These are phyloP conservation scores for Frankliniella fusca DNA, from an alignment of 2,888 invertebrate species.

Conservation along the genomic window DNA sequence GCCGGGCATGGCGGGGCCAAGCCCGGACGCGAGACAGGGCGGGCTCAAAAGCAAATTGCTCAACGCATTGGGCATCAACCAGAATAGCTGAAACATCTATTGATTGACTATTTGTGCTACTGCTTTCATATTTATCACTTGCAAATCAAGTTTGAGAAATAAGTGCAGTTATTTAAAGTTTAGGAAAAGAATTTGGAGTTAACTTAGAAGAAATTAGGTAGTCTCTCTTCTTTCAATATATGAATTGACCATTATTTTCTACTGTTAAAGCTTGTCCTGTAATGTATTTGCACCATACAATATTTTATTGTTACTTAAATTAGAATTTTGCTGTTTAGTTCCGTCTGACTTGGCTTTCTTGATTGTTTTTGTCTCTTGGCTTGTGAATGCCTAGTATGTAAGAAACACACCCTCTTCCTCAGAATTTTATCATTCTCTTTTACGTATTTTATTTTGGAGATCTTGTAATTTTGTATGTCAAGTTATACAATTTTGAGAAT, in stretches of 20 bases:
- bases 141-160: background rate
- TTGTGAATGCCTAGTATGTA: constrained; percentile 8
- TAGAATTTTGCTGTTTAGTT: background rate
- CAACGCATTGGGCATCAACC: constrained; percentile 65
- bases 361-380: background rate
- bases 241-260: background rate
- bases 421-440: background rate
- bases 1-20: constrained; percentile 37
- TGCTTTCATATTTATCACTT: constrained; percentile 31
- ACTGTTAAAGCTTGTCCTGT: background rate
- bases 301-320: background rate
- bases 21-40: constrained; percentile 59
- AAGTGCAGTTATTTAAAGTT: background rate
- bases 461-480: no score
- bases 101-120: constrained; percentile 32
- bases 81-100: constrained; percentile 36
- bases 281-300: background rate
- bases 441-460: background rate
- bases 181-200: constrained; percentile 20
- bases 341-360: background rate
- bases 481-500: no score
- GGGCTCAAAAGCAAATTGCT: constrained; percentile 82
- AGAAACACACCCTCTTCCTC: background rate
- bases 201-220: constrained; percentile 21
- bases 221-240: background rate